These are phyloP conservation scores for Sphyrna mokarran DNA, from an alignment of 2,113 vertebrate genomes.

Conservation along the genomic window DNA sequence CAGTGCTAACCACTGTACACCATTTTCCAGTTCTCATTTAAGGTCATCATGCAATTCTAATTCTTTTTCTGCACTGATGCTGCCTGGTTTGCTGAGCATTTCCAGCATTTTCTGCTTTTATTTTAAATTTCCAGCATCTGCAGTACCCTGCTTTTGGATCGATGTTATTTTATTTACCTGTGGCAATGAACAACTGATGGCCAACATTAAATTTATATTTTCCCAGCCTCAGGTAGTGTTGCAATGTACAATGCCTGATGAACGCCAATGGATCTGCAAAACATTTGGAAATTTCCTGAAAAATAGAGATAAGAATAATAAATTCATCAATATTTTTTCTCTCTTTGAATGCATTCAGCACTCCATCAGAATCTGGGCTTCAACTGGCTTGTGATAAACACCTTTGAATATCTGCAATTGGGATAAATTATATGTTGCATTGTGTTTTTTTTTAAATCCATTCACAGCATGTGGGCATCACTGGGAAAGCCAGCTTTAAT, in stretches of 20 bases:
- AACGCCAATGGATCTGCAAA: background rate
- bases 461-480: background rate
- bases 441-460: background rate
- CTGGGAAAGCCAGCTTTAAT: background rate
- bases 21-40: background rate
- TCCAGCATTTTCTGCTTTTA: background rate
- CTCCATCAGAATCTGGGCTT: background rate
- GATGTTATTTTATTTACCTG: background rate
- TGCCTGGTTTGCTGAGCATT: background rate
- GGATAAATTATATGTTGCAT: background rate
- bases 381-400: too few relatives aligned
- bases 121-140: too few relatives aligned
- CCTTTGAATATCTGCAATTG: constrained; percentile 3
- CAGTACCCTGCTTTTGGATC: too few relatives aligned
- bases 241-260: background rate
- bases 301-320: background rate
- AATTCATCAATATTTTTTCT: background rate
- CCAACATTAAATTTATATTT: background rate
- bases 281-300: background rate
- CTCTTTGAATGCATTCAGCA: background rate
- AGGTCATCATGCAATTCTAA: background rate
- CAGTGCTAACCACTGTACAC: too few relatives aligned
- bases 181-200: background rate
- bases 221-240: background rate
- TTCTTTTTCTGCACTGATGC: background rate